phyloP scores from a whole-genome alignment of 2,113 vertebrate species.

The Prochilodus magdalenae region DNA sequence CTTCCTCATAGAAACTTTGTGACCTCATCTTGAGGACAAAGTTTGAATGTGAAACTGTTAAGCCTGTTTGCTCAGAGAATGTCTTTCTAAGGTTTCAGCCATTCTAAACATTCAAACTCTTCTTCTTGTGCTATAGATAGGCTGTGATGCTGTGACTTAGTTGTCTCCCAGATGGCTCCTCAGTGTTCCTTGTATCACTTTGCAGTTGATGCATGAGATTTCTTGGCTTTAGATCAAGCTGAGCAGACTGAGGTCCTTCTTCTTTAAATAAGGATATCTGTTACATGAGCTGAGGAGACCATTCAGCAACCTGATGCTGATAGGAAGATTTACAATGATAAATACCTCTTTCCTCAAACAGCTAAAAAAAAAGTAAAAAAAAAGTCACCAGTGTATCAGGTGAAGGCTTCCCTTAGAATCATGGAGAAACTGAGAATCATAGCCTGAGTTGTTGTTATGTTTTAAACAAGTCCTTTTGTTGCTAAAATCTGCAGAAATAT shows the following conservation, averaged over 20 bases:
- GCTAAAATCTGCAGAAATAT: too few species aligned
- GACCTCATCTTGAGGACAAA: background rate
- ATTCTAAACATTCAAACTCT: background rate
- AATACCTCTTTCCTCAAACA: constrained; percentile 54
- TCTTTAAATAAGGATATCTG: background rate
- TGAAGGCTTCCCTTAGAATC: background rate
- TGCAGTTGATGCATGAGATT: constrained; percentile 63
- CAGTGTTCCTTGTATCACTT: constrained; percentile 72
- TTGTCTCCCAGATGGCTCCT: constrained; percentile 68
- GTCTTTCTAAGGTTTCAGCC: background rate
- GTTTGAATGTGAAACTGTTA: background rate
- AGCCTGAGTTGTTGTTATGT: background rate
- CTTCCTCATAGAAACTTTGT: background rate
- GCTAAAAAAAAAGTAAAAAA: too few species aligned
- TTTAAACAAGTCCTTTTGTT: too few species aligned
- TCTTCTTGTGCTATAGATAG: constrained; percentile 36
- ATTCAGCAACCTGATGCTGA: background rate
- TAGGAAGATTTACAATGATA: constrained; percentile 52
- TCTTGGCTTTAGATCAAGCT: constrained; percentile 63
- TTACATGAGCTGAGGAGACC: background rate
- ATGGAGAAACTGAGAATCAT: background rate
- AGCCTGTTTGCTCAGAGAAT: too few species aligned
- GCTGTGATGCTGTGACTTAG: constrained; percentile 59
- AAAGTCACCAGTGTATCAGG: too few species aligned
- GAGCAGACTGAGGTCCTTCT: constrained; percentile 9